Percentiles rank a stretch among this genome's conserved stretches.
Evolutionary conservation across 1,140 invertebrate genomes (phyloP).

Genomic region (Zaprionus gabonicus): DNA sequence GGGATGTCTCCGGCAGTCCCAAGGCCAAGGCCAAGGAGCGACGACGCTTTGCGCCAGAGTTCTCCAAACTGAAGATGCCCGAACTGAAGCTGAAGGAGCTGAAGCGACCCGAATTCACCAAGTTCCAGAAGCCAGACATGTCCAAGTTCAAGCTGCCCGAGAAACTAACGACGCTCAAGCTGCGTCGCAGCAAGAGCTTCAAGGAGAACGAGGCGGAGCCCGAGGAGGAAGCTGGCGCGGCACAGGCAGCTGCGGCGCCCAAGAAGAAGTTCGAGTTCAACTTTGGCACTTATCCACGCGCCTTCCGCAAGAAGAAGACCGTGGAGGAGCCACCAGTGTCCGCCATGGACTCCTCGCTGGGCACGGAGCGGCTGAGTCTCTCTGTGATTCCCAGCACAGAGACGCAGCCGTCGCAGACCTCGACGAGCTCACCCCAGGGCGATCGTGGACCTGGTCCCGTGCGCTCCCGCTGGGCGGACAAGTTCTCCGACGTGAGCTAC

Average conservation of each 20-base stretch:
- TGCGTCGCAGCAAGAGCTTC: slow-evolving; percentile 79
- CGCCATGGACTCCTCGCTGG: slow-evolving; percentile 66
- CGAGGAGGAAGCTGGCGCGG: neutral
- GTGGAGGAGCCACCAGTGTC: slow-evolving; percentile 76
- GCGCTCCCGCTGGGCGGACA: slow-evolving; percentile 85
- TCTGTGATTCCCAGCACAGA: slow-evolving; percentile 82
- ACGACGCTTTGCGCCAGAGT: slow-evolving; percentile 76
- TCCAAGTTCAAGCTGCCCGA: slow-evolving; percentile 88
- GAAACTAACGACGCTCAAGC: slow-evolving; percentile 80
- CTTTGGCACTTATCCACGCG: slow-evolving; percentile 90
- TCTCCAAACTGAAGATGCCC: slow-evolving; percentile 85
- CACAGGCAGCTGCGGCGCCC: neutral
- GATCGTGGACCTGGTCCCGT: slow-evolving; percentile 84
- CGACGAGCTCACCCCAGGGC: slow-evolving; percentile 85
- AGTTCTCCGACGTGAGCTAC: slow-evolving; percentile 85
- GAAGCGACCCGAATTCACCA: slow-evolving; percentile 81
- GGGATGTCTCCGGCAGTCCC: slow-evolving; percentile 79
- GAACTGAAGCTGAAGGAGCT: slow-evolving; percentile 86
- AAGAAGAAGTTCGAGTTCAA: slow-evolving; percentile 89
- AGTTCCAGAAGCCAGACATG: slow-evolving; percentile 85
- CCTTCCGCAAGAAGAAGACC: slow-evolving; percentile 88
- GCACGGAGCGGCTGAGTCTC: slow-evolving; percentile 76
- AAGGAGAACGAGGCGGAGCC: slow-evolving; percentile 70
- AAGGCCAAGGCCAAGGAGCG: slow-evolving; percentile 81
- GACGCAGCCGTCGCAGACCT: slow-evolving; percentile 84